Conservation (phyloP, 2,888 invertebrate genomes). For the Rhaphigaster nebulosa region DNA sequence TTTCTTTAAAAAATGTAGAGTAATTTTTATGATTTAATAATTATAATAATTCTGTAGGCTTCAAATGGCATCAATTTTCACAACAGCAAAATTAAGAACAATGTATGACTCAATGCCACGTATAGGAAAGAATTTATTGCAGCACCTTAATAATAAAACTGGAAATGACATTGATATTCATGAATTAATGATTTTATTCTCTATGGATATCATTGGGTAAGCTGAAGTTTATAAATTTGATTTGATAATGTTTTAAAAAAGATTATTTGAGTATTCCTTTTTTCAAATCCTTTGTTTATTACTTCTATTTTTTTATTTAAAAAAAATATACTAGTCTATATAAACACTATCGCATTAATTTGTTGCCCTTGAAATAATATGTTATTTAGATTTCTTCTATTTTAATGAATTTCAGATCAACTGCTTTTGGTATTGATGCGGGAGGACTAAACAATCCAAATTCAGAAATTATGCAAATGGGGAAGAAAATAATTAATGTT, state of each 20-base stretch:
- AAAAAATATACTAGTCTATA: background rate
- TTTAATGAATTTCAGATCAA: slow-evolving; percentile 20
- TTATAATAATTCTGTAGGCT: background rate
- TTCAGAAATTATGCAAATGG: slow-evolving; percentile 55
- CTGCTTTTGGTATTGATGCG: slow-evolving; percentile 56
- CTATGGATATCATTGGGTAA: slow-evolving; percentile 56
- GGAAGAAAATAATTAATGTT: slow-evolving; percentile 28
- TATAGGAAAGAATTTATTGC: slow-evolving; percentile 27
- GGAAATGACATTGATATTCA: slow-evolving; percentile 31
- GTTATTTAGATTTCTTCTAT: background rate
- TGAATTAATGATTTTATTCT: slow-evolving; percentile 40
- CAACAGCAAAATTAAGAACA: slow-evolving; percentile 20
- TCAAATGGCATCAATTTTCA: slow-evolving; percentile 36
- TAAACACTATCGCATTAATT: background rate
- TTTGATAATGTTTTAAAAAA: background rate
- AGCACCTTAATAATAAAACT: background rate
- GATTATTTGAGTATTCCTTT: background rate
- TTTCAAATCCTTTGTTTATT: background rate
- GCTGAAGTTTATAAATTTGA: background rate
- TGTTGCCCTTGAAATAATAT: background rate
- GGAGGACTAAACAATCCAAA: slow-evolving; percentile 51
- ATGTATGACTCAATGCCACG: slow-evolving; percentile 33
- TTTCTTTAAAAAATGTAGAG: background rate
- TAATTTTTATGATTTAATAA: background rate
- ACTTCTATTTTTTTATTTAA: background rate